Evolutionary conservation across 2,888 invertebrate genomes (phyloP), one percentile per base, ranked within the genome.

Genomic region (Alviniconcha strummeri): DNA sequence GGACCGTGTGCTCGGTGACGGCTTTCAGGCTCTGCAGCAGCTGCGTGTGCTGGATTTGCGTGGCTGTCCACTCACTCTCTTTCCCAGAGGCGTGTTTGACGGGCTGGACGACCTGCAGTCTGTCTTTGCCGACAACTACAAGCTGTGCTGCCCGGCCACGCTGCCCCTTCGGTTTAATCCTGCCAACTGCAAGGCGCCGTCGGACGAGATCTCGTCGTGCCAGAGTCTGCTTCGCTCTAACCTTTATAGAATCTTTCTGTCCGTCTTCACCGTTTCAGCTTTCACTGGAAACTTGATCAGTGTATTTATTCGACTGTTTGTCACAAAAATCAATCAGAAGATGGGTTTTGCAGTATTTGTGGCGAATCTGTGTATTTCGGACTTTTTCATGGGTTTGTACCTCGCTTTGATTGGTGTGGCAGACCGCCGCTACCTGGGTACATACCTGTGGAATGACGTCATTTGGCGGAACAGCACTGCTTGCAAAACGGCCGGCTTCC

Each of bases 151-250:
- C 11, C 79, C 79, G 17, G 64, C 64, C 4, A 55, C 15, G n/a
- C 67, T 80, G 5, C 79, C 79, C 5, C 36, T 52, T 8, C 54
- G 64, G 0, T 75, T 75, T n/a, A 80, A 71, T 6, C 56, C 56
- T 8, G 55, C 78, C 15, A 64, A 82, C n/a, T 85, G 85, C 76
- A 57, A 54, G 7, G 85, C 85, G 0, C 85, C 85, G 0, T 82
- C 79, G 5, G 82, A 85, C 19, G 83, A 85, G 19, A 78, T 85
- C 67, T 83, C 83, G 4, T 85, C 85, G 11, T 85, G 85, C 75
- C 69, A 77, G 8, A 78, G 81, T 17, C 64, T 83, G 13, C 82
- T 85, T 19, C 79, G 85, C 2, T 81, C 85, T 6, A 9, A 77
- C 57, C 15, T 85, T 9, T 60, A 83, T 57, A 78, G 85, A 0